Evolutionary conservation across 2,888 invertebrate genomes (phyloP).

Genomic region (Patella pellucida): DNA sequence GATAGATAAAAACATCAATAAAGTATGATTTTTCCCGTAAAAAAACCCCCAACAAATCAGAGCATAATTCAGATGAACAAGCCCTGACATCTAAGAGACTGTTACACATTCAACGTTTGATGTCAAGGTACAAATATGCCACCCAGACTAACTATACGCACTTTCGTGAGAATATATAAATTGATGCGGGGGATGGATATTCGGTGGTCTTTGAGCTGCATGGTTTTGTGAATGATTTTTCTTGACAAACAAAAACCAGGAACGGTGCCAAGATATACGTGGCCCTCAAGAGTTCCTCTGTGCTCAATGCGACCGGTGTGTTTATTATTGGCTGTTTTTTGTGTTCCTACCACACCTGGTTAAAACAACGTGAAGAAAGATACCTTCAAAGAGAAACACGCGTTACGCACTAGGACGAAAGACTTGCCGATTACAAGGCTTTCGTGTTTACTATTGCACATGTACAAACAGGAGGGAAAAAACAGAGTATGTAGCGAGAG

Average conservation of each 20-base stretch:
- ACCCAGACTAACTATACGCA: neutral
- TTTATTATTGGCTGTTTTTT: neutral
- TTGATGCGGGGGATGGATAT: neutral
- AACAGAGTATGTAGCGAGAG: constrained; percentile 29
- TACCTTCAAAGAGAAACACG: constrained; percentile 25
- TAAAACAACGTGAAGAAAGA: constrained; percentile 9
- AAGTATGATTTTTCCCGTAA: no score
- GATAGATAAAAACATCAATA: no score
- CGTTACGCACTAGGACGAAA: constrained; percentile 21
- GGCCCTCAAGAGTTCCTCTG: neutral
- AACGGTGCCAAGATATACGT: neutral
- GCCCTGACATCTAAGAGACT: neutral
- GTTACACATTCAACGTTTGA: neutral
- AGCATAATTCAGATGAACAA: no score
- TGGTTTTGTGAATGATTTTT: neutral
- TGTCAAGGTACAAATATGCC: neutral
- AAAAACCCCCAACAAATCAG: no score
- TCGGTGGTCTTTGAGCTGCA: neutral
- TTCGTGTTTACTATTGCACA: constrained; percentile 26
- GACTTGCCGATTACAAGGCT: constrained; percentile 15
- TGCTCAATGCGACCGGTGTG: neutral
- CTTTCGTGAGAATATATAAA: constrained; percentile 11
- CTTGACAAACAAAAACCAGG: neutral
- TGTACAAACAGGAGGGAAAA: constrained; percentile 27
- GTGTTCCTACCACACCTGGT: constrained; percentile 7